Conservation (phyloP, 2,113 vertebrate genomes). For the Poeciliopsis turrubarensis region DNA sequence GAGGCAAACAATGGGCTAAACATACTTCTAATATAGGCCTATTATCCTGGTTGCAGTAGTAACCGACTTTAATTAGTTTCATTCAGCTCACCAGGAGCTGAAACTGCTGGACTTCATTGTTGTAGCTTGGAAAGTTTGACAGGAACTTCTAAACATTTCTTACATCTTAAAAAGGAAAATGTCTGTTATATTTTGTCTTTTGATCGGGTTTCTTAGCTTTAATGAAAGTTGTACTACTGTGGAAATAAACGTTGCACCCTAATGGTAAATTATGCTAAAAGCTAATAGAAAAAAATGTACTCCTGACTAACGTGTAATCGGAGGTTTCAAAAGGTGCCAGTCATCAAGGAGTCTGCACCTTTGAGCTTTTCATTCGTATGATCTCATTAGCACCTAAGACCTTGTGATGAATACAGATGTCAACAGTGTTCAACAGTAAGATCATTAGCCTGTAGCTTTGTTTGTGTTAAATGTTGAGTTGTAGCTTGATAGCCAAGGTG, state of each 20-base stretch:
- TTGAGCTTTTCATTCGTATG: constrained; percentile 29
- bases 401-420: constrained; percentile 35
- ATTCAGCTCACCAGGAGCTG: not conserved
- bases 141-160: not conserved
- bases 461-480: constrained; percentile 38
- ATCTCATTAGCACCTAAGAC: constrained; percentile 36
- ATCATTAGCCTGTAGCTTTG: constrained; percentile 26
- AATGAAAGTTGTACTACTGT: constrained; percentile 3
- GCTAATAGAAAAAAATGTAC: not conserved
- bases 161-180: not conserved
- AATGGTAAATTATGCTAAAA: not conserved
- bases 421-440: constrained; percentile 11
- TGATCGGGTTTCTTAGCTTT: not conserved
- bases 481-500: constrained; percentile 5
- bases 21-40: not conserved
- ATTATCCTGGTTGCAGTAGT: not conserved
- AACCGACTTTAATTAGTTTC: not conserved
- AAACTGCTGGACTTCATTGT: not conserved
- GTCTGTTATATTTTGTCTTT: not conserved
- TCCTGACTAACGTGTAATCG: not conserved
- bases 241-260: not conserved
- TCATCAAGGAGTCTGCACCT: constrained; percentile 18
- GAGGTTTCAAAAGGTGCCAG: constrained; percentile 7
- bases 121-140: not conserved
- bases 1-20: not conserved